Base-by-base conservation (phyloP, 2,113 vertebrate genomes). In the Anas platyrhynchos region DNA sequence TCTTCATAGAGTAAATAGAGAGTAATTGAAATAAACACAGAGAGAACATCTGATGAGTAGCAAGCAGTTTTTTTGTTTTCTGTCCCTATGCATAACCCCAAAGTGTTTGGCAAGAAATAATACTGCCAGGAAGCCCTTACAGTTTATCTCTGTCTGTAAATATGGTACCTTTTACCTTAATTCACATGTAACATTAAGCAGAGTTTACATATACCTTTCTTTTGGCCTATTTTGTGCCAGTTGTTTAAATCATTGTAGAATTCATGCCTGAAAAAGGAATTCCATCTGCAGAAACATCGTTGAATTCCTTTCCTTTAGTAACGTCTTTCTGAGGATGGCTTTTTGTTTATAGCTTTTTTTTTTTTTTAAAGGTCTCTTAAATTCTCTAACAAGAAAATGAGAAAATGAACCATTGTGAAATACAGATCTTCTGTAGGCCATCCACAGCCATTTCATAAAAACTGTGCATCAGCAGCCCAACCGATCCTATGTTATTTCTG, bases 241-340 rank as follows among this genome's bases (percentile, higher is more conserved):
- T 72, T 86, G 18, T 83, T 69, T 81, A 55, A 75, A 36, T 83
- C 46, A 58, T 78, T 73, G 88, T 56, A 65, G 81, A 83, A 85
- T 67, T 86, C 63, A 34, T 87, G 27, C 44, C 66, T 91, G 81
- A 86, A 71, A 87, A n/a, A 92, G 48, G 82, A 79, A 74, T 94
- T 95, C 77, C 29, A 78, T 9, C 27, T 88, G 23, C 62, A 65
- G 90, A 89, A 68, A 13, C n/a, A 72, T n/a, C 2, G 8, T 16
- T 81, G n/a, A 78, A 91, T 93, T 86, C 38, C 36, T 81, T 96
- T 81, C 65, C 77, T 87, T 91, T 56, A 68, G 34, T 68, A 32
- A 73, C 9, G 1, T 63, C 20, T 61, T 93, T 48, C 43, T 65
- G 29, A 62, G 65, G 50, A 46, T 50, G 12, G 1, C 1, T 7